phyloP scores from a whole-genome alignment of 2,797 vertebrate genomes.

The Molothrus ater region DNA sequence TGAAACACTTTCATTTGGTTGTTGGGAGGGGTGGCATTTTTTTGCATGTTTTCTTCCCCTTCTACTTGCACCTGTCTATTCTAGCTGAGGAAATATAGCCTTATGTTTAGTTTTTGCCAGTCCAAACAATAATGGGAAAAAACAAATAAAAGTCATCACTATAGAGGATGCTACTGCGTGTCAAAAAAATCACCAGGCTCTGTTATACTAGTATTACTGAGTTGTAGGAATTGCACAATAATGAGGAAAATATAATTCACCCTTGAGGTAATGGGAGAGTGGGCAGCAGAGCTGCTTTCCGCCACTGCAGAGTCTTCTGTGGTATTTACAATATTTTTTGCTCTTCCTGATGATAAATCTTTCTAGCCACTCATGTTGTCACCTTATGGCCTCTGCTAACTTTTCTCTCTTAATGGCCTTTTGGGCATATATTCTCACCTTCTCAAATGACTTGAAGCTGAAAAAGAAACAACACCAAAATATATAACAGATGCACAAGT shows the following conservation, averaged over 20 bases:
- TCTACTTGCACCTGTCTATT: background rate
- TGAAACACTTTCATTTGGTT: background rate
- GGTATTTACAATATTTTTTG: background rate
- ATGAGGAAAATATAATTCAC: background rate
- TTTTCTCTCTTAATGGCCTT: conserved; percentile 15
- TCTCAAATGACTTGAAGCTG: conserved; percentile 36
- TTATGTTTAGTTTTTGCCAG: background rate
- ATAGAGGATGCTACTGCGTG: background rate
- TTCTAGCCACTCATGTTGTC: background rate
- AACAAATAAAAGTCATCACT: background rate
- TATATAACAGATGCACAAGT: conserved; percentile 36
- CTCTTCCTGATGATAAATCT: conserved; percentile 5
- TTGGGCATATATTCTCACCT: conserved; percentile 23
- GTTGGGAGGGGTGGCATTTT: rapidly evolving
- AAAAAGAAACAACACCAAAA: conserved; percentile 47
- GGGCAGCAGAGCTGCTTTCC: background rate
- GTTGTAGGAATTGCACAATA: background rate
- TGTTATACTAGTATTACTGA: background rate
- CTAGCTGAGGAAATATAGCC: background rate
- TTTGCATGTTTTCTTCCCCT: background rate
- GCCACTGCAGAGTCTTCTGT: background rate
- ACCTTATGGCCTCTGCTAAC: background rate
- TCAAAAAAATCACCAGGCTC: background rate
- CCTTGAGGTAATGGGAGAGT: background rate
- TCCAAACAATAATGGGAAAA: background rate